A percentile compares a stretch with the other conserved stretches of the same genome.
Conservation (phyloP, 2,113 vertebrate species). For the Plestiodon gilberti region DNA sequence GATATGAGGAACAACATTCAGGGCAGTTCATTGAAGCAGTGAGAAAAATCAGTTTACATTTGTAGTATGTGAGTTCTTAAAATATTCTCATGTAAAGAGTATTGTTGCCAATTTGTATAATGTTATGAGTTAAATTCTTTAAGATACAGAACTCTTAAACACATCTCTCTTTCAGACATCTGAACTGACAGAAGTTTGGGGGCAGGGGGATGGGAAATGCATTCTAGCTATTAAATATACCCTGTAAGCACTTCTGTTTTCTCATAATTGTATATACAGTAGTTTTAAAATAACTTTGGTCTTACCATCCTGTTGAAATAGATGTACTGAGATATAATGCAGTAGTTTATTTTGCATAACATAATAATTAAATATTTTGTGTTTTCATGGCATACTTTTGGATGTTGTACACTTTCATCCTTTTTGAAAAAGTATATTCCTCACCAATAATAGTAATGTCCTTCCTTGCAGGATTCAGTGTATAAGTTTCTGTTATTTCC, state of each 20-base stretch:
- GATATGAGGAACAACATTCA: conserved; percentile 24
- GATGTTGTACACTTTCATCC: background rate
- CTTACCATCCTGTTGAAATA: background rate
- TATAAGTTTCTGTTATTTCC: conserved; percentile 9
- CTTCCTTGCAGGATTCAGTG: background rate
- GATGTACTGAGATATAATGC: rapidly evolving
- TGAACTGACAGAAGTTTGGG: background rate
- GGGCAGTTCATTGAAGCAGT: conserved; percentile 30
- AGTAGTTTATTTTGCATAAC: background rate
- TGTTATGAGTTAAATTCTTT: conserved; percentile 36
- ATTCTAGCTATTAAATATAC: background rate
- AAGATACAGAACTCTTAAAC: conserved; percentile 15
- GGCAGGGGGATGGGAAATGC: background rate
- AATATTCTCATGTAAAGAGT: background rate
- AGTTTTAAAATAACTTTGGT: background rate
- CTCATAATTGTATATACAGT: conserved; percentile 1
- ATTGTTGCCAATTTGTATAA: conserved; percentile 27
- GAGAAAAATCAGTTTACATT: background rate
- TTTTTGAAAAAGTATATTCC: background rate
- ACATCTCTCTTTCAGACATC: conserved; percentile 25
- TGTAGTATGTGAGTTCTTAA: background rate
- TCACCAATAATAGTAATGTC: background rate
- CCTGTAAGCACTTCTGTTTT: background rate
- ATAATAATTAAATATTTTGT: background rate
- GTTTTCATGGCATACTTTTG: background rate